Evolutionary conservation across 2,113 vertebrate species (phyloP), one percentile per base, ranked within the genome.

Genomic region (Apteryx owenii): DNA sequence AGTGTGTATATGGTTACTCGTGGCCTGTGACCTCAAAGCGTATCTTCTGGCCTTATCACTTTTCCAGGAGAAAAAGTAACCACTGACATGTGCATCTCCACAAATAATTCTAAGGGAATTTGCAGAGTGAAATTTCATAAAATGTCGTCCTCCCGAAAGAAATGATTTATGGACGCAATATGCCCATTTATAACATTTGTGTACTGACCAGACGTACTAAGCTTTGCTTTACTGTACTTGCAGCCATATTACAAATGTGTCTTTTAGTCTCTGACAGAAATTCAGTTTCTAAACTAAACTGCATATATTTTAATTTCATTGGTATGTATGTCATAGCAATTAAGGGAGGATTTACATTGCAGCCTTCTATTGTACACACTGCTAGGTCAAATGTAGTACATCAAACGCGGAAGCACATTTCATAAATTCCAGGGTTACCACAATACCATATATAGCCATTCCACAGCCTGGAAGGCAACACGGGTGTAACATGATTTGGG

Each of bases 381-480:
- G 86, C 90, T 69, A 26, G 93, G 97, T 98, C 96, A 97, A 91
- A 98, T 91, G 94, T 96, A 98, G 98, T 98, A 98, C 98, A 98
- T 98, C 98, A 98, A 98, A 97, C 51, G 85, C 97, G 97, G 97
- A 98, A 77, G 22, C 70, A 73, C 78, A 64, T 94, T 96, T 96
- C 89, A 87, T 83, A 95, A 95, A 97, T 97, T 97, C 97, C 91
- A 88, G 26, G 61, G 61, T 92, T 95, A 82, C 53, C 89, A 65
- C 95, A 96, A 66, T 92, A 93, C 90, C 91, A 83, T 71, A 96
- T 64, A 81, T 82, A 96, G 93, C 60, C 93, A 94, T 88, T 75
- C 65, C 65, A 64, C 46, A 61, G 16, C 6, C 38, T 20, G 48
- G 44, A 83, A 72, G 46, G 83, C 72, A 91, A 80, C 36, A 36